phyloP scores from a whole-genome alignment of 2,113 vertebrate species.

The Pterocles burchelli region DNA sequence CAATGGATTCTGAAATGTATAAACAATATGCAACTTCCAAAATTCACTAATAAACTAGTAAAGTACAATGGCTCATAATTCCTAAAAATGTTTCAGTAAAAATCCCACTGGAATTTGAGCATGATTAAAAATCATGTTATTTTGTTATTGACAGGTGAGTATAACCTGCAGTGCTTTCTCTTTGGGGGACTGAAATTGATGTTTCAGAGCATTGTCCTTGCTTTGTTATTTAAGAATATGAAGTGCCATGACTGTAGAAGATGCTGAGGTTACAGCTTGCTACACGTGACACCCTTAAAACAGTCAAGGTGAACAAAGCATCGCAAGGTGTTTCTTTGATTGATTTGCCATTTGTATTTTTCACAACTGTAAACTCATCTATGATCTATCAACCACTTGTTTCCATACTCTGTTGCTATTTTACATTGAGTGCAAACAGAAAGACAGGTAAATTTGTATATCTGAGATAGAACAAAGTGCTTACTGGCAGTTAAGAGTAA shows the following conservation, averaged over 20 bases:
- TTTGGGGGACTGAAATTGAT: conserved; percentile 42
- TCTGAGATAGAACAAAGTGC: background rate
- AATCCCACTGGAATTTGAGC: background rate
- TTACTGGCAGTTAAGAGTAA: background rate
- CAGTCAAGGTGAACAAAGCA: background rate
- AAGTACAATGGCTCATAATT: background rate
- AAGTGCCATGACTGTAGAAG: conserved; percentile 4
- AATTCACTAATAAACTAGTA: background rate
- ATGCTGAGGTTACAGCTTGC: conserved; percentile 18
- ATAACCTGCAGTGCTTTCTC: background rate
- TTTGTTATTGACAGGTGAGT: background rate
- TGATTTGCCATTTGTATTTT: conserved; percentile 17
- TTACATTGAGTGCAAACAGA: background rate
- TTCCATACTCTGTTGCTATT: background rate
- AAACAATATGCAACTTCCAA: background rate
- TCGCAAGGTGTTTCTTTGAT: background rate
- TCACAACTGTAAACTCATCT: background rate
- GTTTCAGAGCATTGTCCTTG: conserved; percentile 27
- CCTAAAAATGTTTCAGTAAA: background rate
- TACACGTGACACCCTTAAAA: background rate
- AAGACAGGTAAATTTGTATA: background rate
- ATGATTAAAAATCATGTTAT: background rate
- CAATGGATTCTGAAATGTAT: background rate
- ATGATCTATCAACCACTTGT: background rate
- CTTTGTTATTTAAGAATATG: conserved; percentile 20